Conservation (phyloP, 2,888 invertebrate species). For the Euphydryas editha region DNA sequence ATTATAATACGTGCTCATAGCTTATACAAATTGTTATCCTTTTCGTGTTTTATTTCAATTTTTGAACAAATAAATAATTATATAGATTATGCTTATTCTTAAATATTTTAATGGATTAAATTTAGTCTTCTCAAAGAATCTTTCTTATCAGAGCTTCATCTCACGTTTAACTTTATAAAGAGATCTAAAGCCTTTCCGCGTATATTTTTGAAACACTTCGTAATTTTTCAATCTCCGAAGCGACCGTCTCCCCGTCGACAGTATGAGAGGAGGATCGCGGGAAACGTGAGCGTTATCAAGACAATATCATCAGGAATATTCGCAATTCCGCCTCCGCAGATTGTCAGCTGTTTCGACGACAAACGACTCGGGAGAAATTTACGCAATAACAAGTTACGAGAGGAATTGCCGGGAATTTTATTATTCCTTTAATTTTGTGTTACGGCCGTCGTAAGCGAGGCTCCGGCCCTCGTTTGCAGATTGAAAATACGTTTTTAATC, state of each 20-base stretch:
- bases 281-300: background rate
- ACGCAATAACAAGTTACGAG: conserved; percentile 26
- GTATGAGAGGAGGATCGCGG: background rate
- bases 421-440: conserved; percentile 19
- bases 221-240: conserved; percentile 5
- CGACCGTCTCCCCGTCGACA: background rate
- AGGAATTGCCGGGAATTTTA: conserved; percentile 22
- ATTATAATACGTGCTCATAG: no score
- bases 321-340: conserved; percentile 11
- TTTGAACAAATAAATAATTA: no score
- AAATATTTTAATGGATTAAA: no score
- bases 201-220: background rate
- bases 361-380: conserved; percentile 25
- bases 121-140: no score
- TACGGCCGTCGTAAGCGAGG: background rate
- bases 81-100: no score
- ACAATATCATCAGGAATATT: conserved; percentile 6
- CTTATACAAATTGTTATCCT: no score
- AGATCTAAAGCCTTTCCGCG: background rate
- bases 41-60: no score
- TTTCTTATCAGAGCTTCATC: background rate
- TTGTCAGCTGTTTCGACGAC: conserved; percentile 23
- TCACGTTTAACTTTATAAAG: background rate
- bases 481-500: conserved; percentile 7
- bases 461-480: background rate